A percentile compares a stretch with the other conserved stretches of the same genome.
Conservation (phyloP, 2,113 vertebrate species). For the Chrysochloris asiatica region DNA sequence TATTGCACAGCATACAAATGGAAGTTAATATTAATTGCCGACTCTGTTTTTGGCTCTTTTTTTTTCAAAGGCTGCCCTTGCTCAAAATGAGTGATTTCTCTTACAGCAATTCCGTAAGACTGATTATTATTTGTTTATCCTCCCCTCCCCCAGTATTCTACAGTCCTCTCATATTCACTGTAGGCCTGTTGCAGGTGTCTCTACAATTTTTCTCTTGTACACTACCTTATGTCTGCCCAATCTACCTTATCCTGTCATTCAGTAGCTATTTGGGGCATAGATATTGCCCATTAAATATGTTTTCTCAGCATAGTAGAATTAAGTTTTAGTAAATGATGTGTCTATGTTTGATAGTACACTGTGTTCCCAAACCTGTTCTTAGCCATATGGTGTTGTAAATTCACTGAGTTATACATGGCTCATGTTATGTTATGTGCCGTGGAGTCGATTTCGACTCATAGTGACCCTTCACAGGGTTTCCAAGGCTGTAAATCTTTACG, state of each 20-base stretch:
- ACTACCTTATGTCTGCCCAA: not conserved
- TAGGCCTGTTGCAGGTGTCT: not conserved
- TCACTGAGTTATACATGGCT: not conserved
- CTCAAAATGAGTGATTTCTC: constrained; percentile 64
- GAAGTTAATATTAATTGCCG: constrained; percentile 70
- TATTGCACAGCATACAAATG: constrained; percentile 60
- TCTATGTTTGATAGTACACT: not conserved
- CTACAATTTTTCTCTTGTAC: not conserved
- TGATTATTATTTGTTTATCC: constrained; percentile 46
- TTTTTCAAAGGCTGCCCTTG: constrained; percentile 62
- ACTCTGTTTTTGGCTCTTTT: constrained; percentile 67
- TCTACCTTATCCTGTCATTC: not conserved
- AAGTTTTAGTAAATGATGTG: not conserved
- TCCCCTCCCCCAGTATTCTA: not conserved
- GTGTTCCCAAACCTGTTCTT: not conserved
- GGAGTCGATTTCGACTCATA: too few species aligned
- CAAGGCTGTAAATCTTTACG: too few species aligned
- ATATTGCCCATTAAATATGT: not conserved
- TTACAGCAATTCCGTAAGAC: constrained; percentile 52
- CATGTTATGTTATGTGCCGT: too few species aligned
- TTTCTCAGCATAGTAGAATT: constrained; percentile 2
- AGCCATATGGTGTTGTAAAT: not conserved
- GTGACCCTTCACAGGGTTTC: too few species aligned
- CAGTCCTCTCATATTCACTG: not conserved
- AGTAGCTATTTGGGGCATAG: not conserved